Percentiles rank a stretch among this genome's conserved stretches.
Evolutionary conservation across 1,140 invertebrate species (phyloP).

Genomic region (Lordiphosa clarofinis): DNA sequence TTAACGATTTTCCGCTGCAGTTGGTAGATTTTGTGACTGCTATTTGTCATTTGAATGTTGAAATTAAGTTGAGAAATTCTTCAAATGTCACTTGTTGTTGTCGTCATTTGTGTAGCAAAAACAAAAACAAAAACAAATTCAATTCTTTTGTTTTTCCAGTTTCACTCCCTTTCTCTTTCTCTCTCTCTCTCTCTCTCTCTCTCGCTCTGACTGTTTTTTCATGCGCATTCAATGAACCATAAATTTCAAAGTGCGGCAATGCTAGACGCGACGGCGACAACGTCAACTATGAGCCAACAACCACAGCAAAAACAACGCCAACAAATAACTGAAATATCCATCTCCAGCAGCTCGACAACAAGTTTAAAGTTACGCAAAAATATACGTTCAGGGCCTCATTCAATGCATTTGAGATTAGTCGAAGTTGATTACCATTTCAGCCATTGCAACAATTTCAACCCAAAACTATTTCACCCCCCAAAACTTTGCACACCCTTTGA

Average conservation of each 20-base stretch:
- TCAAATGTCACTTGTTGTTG: constrained; percentile 33
- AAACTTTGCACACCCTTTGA: constrained; percentile 14
- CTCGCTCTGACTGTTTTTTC: constrained; percentile 56
- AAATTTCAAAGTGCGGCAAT: constrained; percentile 70
- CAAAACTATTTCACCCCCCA: constrained; percentile 31
- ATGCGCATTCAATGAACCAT: constrained; percentile 75
- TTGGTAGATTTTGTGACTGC: constrained; percentile 2
- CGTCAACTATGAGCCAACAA: constrained; percentile 23
- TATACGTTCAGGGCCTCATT: background rate
- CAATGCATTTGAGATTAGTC: too few relatives aligned
- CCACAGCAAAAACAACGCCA: constrained; percentile 13
- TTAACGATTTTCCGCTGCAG: constrained; percentile 38
- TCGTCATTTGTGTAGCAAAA: constrained; percentile 10
- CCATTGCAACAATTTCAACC: constrained; percentile 42
- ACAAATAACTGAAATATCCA: too few relatives aligned
- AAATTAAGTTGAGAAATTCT: constrained; percentile 46
- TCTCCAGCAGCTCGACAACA: constrained; percentile 9
- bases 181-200: constrained; percentile 3
- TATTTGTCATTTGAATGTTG: constrained; percentile 38
- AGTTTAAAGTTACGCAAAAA: constrained; percentile 57
- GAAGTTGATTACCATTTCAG: background rate
- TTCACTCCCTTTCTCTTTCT: constrained; percentile 11
- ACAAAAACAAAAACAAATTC: constrained; percentile 60
- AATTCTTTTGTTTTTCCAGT: constrained; percentile 60
- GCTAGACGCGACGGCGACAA: constrained; percentile 60